Percentiles rank a stretch among this genome's conserved stretches.
These are phyloP conservation scores for Alectoris magna DNA, from an alignment of 2,797 vertebrate genomes.

Conservation along the genomic window DNA sequence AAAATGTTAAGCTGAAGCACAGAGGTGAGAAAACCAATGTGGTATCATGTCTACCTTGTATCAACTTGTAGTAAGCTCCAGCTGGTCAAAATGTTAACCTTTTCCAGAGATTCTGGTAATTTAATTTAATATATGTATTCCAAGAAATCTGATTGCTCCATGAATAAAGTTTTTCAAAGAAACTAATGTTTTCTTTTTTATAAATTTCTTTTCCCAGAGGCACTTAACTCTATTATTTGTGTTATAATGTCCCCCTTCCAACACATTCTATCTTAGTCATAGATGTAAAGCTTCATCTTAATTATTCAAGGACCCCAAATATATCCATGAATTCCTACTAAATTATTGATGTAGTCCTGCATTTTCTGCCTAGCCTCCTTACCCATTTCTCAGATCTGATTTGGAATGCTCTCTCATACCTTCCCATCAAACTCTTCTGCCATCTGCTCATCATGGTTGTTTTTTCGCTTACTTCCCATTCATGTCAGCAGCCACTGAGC, in stretches of 20 bases:
- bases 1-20: slow-evolving; percentile 34
- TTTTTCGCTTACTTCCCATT: too few species aligned
- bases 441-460: neutral
- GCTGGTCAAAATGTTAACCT: slow-evolving; percentile 26
- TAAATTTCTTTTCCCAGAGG: slow-evolving; percentile 19
- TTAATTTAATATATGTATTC: slow-evolving; percentile 33
- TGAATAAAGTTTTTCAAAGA: neutral
- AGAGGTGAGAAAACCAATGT: neutral
- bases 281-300: neutral
- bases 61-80: slow-evolving; percentile 33
- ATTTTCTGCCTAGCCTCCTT: neutral
- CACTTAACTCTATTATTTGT: neutral
- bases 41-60: neutral
- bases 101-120: neutral
- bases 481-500: neutral
- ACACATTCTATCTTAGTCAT: neutral
- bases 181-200: slow-evolving; percentile 2
- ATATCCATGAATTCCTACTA: neutral
- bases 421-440: neutral
- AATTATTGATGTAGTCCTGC: neutral
- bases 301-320: neutral
- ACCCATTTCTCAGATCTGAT: neutral
- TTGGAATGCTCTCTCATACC: neutral
- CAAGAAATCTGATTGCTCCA: slow-evolving; percentile 47
- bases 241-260: neutral